These are phyloP conservation scores for Drosophila antonietae DNA, from an alignment of 2,888 invertebrate species.

Conservation along the genomic window DNA sequence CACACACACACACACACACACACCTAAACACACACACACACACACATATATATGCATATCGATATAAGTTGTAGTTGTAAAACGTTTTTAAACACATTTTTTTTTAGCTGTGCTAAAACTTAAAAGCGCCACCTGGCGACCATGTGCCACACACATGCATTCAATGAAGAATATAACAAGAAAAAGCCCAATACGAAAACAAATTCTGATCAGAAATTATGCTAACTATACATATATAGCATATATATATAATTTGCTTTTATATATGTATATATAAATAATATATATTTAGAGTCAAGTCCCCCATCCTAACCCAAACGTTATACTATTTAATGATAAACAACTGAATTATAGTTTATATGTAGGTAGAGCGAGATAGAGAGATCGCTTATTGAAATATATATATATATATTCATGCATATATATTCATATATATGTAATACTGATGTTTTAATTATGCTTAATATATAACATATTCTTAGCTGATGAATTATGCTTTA, in stretches of 20 bases:
- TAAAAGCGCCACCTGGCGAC: conserved; percentile 44
- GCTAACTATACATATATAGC: conserved; percentile 7
- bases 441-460: conserved; percentile 48
- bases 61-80: conserved; percentile 59
- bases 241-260: neutral
- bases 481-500: conserved; percentile 57
- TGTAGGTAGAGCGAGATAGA: conserved; percentile 15
- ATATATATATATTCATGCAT: neutral
- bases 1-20: conserved; percentile 10
- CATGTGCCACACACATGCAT: conserved; percentile 58
- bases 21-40: conserved; percentile 11
- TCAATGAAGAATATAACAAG: conserved; percentile 40
- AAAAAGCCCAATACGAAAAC: neutral
- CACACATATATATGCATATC: conserved; percentile 28
- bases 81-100: conserved; percentile 48
- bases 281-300: neutral
- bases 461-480: conserved; percentile 42
- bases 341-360: conserved; percentile 25
- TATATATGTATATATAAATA: too few species aligned
- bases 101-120: conserved; percentile 63
- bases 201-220: conserved; percentile 16
- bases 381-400: conserved; percentile 30
- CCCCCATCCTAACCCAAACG: neutral
- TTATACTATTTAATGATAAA: conserved; percentile 16
- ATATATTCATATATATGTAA: conserved; percentile 16